Evolutionary conservation across 2,113 vertebrate species (phyloP).

Genomic region (Dromiciops gliroides): DNA sequence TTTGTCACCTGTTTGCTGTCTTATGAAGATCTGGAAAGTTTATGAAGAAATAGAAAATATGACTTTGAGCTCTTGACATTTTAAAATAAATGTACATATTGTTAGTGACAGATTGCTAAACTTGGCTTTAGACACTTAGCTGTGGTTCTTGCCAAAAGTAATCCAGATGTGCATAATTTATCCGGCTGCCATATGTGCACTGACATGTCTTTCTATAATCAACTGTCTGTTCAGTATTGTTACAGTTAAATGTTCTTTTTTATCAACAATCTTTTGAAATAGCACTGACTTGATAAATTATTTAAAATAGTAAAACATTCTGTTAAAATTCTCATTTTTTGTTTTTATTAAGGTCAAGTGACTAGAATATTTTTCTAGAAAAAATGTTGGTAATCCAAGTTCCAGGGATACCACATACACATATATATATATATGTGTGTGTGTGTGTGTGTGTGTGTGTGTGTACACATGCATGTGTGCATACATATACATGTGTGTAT

Average conservation of each 20-base stretch:
- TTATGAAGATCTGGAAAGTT: conserved; percentile 82
- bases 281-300: conserved; percentile 76
- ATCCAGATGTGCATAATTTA: conserved; percentile 92
- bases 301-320: conserved; percentile 74
- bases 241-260: conserved; percentile 84
- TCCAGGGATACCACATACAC: background rate
- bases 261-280: conserved; percentile 82
- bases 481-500: background rate
- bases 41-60: conserved; percentile 85
- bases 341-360: conserved; percentile 59
- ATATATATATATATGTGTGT: background rate
- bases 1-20: conserved; percentile 85
- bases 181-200: conserved; percentile 88
- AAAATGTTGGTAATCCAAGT: conserved; percentile 33
- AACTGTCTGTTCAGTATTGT: conserved; percentile 88
- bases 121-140: conserved; percentile 87
- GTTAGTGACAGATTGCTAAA: conserved; percentile 89
- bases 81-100: conserved; percentile 88
- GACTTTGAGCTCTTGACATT: conserved; percentile 84
- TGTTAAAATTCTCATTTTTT: conserved; percentile 54
- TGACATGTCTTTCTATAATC: conserved; percentile 89
- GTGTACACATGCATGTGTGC: background rate
- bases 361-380: conserved; percentile 48
- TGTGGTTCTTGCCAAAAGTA: conserved; percentile 88
- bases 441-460: too few relatives aligned